Evolutionary conservation across 2,888 invertebrate genomes (phyloP).

Genomic region (Poecilus cupreus): DNA sequence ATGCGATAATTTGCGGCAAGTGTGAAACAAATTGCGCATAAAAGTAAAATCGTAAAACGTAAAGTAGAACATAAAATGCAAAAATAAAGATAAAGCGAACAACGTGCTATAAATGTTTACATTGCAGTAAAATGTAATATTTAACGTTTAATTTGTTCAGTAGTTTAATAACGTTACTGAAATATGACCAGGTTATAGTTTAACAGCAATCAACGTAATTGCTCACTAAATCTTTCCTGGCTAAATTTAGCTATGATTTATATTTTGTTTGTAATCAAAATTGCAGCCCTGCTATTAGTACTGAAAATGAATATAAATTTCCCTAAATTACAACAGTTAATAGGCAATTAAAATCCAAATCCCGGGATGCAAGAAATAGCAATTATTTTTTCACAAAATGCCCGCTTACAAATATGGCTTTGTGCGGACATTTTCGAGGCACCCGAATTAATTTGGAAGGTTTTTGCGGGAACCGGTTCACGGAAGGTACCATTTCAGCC

Average conservation of each 20-base stretch:
- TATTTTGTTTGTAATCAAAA: constrained; percentile 42
- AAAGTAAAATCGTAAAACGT: constrained; percentile 42
- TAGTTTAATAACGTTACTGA: constrained; percentile 40
- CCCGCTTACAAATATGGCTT: constrained; percentile 41
- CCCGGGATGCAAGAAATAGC: constrained; percentile 28
- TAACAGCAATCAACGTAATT: constrained; percentile 5
- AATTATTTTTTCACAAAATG: constrained; percentile 42
- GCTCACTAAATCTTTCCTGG: not conserved
- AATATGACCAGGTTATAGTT: constrained; percentile 28
- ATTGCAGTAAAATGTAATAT: constrained; percentile 56
- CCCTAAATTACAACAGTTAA: constrained; percentile 41
- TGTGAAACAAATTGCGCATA: constrained; percentile 35
- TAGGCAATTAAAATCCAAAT: constrained; percentile 44
- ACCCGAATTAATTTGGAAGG: constrained; percentile 32
- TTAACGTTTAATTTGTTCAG: constrained; percentile 51
- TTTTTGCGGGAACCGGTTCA: constrained; percentile 32
- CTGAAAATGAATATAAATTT: constrained; percentile 39
- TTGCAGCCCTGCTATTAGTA: constrained; percentile 21
- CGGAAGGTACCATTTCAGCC: not conserved
- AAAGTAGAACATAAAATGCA: constrained; percentile 52
- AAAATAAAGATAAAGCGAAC: constrained; percentile 57
- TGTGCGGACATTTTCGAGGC: constrained; percentile 40
- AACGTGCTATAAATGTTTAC: constrained; percentile 54
- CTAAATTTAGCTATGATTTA: constrained; percentile 12
- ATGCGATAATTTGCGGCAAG: constrained; percentile 14